Conservation (phyloP, 2,888 invertebrate species). For the Calliphora vomitoria region DNA sequence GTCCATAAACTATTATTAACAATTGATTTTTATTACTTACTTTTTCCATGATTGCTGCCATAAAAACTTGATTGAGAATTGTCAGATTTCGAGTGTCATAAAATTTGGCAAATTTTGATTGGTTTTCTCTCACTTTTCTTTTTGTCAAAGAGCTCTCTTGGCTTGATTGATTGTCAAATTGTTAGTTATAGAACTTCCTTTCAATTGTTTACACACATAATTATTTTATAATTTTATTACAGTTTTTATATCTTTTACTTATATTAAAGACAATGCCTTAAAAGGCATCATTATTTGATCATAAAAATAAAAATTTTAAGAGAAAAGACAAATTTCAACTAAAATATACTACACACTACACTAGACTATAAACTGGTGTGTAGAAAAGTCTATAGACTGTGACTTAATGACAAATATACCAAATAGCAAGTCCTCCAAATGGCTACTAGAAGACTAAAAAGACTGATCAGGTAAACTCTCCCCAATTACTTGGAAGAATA, state of each 20-base stretch:
- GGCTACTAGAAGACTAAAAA: too few species aligned
- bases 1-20: slow-evolving; percentile 47
- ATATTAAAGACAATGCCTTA: background rate
- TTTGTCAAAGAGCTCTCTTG: background rate
- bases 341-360: background rate
- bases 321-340: background rate
- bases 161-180: slow-evolving; percentile 19
- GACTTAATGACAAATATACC: too few species aligned
- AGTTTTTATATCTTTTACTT: background rate
- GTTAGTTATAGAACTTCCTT: background rate
- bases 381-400: too few species aligned
- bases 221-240: slow-evolving; percentile 23
- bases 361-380: too few species aligned
- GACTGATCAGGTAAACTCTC: too few species aligned
- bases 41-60: slow-evolving; percentile 1
- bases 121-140: too few species aligned
- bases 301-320: background rate
- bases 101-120: slow-evolving; percentile 34
- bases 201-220: slow-evolving; percentile 8
- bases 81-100: slow-evolving; percentile 55
- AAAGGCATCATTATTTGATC: slow-evolving; percentile 42
- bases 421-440: too few species aligned
- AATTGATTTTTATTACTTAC: slow-evolving; percentile 47
- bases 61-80: slow-evolving; percentile 49
- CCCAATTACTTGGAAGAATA: too few species aligned